Evolutionary conservation across 2,888 invertebrate species (phyloP).

Genomic region (Rhagonycha lutea): DNA sequence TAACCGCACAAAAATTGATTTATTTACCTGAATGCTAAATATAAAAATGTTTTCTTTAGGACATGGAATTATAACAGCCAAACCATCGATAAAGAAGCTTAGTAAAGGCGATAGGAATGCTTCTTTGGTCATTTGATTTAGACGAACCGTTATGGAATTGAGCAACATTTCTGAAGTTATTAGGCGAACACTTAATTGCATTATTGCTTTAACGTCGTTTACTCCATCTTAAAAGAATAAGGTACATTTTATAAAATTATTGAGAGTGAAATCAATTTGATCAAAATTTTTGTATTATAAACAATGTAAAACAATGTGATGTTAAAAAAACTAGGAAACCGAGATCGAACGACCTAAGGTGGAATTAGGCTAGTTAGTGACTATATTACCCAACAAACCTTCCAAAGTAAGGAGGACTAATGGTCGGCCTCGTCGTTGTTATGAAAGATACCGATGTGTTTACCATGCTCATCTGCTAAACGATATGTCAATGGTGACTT

Average conservation of each 20-base stretch:
- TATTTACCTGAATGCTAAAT: slow-evolving; percentile 74
- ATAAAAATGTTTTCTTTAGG: slow-evolving; percentile 91
- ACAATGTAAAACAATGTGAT: no score
- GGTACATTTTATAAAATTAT: background rate
- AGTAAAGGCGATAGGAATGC: slow-evolving; percentile 88
- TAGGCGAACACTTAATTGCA: slow-evolving; percentile 86
- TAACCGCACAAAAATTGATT: background rate
- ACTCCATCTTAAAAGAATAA: slow-evolving; percentile 74
- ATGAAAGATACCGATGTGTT: no score
- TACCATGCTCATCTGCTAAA: no score
- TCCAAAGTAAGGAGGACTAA: no score
- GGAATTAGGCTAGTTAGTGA: no score
- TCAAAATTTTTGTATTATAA: background rate
- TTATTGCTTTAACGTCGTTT: slow-evolving; percentile 90
- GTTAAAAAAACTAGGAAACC: no score
- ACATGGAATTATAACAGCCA: slow-evolving; percentile 90
- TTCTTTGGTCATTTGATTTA: slow-evolving; percentile 92
- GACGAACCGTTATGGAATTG: slow-evolving; percentile 90
- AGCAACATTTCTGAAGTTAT: slow-evolving; percentile 94
- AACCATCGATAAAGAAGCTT: slow-evolving; percentile 84
- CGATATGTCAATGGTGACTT: no score
- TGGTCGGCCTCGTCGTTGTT: no score
- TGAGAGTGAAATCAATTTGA: background rate
- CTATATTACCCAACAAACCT: no score
- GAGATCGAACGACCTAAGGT: no score